Percentiles rank a stretch among this genome's conserved stretches.
These are phyloP conservation scores for Carpatolechia fugitivella DNA, from an alignment of 2,888 invertebrate genomes.

Conservation along the genomic window DNA sequence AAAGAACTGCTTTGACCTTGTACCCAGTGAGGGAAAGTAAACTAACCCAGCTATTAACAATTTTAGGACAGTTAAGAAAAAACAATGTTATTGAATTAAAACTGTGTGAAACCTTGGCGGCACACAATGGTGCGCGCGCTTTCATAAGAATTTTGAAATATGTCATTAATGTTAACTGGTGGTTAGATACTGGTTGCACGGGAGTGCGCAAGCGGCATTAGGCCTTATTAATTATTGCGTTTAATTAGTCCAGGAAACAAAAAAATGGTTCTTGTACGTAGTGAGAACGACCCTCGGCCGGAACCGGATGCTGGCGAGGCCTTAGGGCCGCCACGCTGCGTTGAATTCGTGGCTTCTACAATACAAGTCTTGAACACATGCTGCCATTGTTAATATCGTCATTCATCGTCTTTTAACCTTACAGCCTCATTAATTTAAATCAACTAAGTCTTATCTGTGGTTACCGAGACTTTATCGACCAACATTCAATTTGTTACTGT, in stretches of 20 bases:
- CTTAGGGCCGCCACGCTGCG: slow-evolving; percentile 44
- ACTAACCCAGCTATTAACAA: neutral
- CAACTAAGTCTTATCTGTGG: no score
- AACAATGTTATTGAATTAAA: slow-evolving; percentile 12
- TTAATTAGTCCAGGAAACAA: slow-evolving; percentile 59
- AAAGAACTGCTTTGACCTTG: slow-evolving; percentile 2
- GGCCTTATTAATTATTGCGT: slow-evolving; percentile 45
- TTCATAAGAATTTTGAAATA: slow-evolving; percentile 13
- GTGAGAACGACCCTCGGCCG: slow-evolving; percentile 69
- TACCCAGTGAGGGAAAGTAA: slow-evolving; percentile 11
- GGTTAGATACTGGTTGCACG: slow-evolving; percentile 29
- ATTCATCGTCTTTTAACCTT: neutral
- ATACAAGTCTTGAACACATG: neutral
- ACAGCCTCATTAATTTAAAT: no score
- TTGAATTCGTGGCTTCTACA: slow-evolving; percentile 28
- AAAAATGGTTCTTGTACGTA: slow-evolving; percentile 58
- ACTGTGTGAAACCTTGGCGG: slow-evolving; percentile 11
- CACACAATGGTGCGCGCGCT: neutral
- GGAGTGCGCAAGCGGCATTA: slow-evolving; percentile 44
- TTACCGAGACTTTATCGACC: no score
- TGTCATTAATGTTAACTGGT: slow-evolving; percentile 32
- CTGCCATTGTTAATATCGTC: slow-evolving; percentile 2
- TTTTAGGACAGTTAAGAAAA: neutral
- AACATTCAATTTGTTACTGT: no score
- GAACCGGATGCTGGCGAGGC: slow-evolving; percentile 67